Evolutionary conservation across 2,888 invertebrate species (phyloP), one percentile per base, ranked within the genome.

Genomic region (Cactoblastis cactorum): DNA sequence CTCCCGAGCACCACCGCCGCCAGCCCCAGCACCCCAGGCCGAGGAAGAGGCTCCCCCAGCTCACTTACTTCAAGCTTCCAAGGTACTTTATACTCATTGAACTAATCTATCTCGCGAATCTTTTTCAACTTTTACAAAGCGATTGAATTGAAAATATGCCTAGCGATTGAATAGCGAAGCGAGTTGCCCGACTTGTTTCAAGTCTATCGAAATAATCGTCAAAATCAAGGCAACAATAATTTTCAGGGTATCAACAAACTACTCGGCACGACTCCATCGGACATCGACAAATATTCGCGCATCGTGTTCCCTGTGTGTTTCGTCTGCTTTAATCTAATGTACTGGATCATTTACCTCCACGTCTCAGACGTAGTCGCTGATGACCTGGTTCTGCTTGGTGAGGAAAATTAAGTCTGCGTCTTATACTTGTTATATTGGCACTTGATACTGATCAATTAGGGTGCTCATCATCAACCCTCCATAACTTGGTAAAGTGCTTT

Each of bases 281-380:
- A 98, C 90, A 99, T 99, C 90, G 99, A 99, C 93, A 98, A 99
- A 91, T 98, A 98, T 83, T 98, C 98, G 54, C 94, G 99, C 78
- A 97, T 99, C 88, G 95, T 98, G 77, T 99, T 99, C 85, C 99
- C 99, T 49, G 96, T 98, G 70, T 97, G 98, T 91, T 99, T 99
- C 92, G 95, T 98, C 65, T 96, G 98, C 90, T 99, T 99, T 93
- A 99, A 99, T 89, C 93, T 97, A 65, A 97, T 97, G 96, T 97
- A 97, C 90, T 97, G 97, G 97, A 97, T 97, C 86, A 97, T 97
- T 76, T 97, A 97, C 83, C 92, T 97, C 68, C 97, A 97, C 91
- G 97, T 97, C 75, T 97, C 97, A 71, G 97, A 97, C 90, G 97
- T 97, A 63, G 96, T 97, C 59, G 97, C 96, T 71, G 97, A 97